Evolutionary conservation across 2,113 vertebrate species (phyloP).

Genomic region (Hyaena hyaena): DNA sequence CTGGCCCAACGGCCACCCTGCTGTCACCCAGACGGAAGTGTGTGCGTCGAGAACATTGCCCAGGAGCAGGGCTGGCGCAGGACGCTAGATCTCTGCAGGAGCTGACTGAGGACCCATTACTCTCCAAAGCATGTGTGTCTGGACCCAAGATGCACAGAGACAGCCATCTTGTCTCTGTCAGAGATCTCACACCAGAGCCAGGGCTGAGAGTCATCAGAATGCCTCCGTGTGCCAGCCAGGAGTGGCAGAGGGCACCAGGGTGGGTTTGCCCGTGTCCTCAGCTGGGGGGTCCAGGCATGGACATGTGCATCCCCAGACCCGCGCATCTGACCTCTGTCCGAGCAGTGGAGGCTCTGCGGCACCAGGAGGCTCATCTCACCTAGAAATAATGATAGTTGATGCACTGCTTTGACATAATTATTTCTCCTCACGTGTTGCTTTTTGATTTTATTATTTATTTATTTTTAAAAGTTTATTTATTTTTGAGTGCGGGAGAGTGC

Average conservation of each 20-base stretch:
- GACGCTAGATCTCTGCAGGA: neutral
- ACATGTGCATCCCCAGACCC: slow-evolving; percentile 47
- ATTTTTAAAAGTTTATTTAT: no score
- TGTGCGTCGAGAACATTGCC: slow-evolving; percentile 60
- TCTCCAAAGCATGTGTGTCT: neutral
- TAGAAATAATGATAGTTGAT: slow-evolving; percentile 68
- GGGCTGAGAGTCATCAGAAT: neutral
- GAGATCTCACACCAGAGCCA: neutral
- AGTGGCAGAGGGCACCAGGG: slow-evolving; percentile 29
- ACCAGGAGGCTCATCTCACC: slow-evolving; percentile 70
- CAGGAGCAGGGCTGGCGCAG: slow-evolving; percentile 60
- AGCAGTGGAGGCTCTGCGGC: slow-evolving; percentile 67
- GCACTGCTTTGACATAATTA: neutral
- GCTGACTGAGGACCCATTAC: neutral
- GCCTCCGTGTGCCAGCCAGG: slow-evolving; percentile 9
- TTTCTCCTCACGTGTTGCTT: neutral
- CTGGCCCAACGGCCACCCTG: neutral
- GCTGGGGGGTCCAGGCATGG: neutral
- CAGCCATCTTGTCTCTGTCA: neutral
- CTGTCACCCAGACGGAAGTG: slow-evolving; percentile 1
- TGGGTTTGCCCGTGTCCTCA: neutral
- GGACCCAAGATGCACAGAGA: neutral
- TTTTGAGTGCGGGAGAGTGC: no score
- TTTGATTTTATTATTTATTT: no score
- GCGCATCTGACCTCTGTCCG: slow-evolving; percentile 65